A percentile compares a stretch with the other conserved stretches of the same genome.
These are phyloP conservation scores for Podarcis lilfordi DNA, from an alignment of 2,797 vertebrate species.

Conservation along the genomic window DNA sequence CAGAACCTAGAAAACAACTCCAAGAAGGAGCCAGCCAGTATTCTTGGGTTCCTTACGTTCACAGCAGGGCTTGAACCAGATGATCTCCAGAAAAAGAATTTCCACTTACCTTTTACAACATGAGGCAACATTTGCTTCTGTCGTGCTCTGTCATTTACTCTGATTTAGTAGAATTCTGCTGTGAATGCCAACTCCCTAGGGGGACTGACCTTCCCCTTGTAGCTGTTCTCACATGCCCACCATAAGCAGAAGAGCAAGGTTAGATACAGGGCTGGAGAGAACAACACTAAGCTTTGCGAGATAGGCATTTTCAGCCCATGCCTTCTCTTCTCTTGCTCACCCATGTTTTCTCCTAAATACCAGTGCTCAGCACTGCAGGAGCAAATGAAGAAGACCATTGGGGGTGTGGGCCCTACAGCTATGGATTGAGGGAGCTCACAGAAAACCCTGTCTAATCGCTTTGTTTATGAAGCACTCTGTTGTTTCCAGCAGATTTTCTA, in stretches of 20 bases:
- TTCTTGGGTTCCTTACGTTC: not conserved
- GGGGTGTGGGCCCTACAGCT: not conserved
- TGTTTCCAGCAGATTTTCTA: constrained; percentile 73
- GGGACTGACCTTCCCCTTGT: not conserved
- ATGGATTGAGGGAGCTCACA: constrained; percentile 8
- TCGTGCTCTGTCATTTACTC: not conserved
- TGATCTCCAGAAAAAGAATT: not conserved
- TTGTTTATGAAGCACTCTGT: constrained; percentile 63
- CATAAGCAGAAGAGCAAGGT: not conserved
- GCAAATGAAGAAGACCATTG: not conserved
- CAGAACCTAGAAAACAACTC: no score
- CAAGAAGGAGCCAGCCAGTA: no score
- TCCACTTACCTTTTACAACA: not conserved
- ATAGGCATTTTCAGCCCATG: not conserved
- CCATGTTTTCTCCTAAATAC: fast-evolving
- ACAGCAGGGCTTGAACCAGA: not conserved
- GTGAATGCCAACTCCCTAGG: not conserved
- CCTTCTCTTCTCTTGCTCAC: not conserved
- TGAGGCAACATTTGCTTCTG: not conserved
- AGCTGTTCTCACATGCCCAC: no score
- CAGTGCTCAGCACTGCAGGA: fast-evolving
- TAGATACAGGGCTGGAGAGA: not conserved
- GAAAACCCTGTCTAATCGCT: constrained; percentile 55
- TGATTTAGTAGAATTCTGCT: not conserved
- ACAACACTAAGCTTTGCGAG: not conserved